phyloP scores from a whole-genome alignment of 2,888 invertebrate species.

The Arge pagana region DNA sequence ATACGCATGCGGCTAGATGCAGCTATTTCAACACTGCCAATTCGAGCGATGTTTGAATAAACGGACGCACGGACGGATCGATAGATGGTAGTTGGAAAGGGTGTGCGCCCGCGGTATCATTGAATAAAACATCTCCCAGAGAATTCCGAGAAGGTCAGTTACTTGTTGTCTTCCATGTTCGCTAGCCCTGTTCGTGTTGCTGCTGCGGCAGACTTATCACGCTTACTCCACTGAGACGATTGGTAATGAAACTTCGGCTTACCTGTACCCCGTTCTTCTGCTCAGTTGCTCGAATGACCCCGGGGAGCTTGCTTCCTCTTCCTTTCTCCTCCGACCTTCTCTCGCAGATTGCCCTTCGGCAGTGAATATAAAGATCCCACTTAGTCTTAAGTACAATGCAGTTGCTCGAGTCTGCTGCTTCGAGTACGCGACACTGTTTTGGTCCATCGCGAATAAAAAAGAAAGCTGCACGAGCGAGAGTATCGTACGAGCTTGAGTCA shows the following conservation, averaged over 20 bases:
- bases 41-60: conserved; percentile 22
- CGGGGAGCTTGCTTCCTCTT: neutral
- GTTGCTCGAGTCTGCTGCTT: too few relatives aligned
- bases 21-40: too few relatives aligned
- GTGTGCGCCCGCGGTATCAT: conserved; percentile 50
- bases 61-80: conserved; percentile 7
- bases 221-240: too few relatives aligned
- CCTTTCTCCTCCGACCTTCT: conserved; percentile 20
- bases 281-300: conserved; percentile 8
- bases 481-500: too few relatives aligned
- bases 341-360: conserved; percentile 46
- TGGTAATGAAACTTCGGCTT: conserved; percentile 34
- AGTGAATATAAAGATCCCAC: conserved; percentile 58
- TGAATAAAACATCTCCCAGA: conserved; percentile 58
- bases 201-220: too few relatives aligned
- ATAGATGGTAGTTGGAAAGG: conserved; percentile 25
- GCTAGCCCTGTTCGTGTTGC: too few relatives aligned
- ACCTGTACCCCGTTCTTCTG: conserved; percentile 28
- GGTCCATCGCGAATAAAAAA: too few relatives aligned
- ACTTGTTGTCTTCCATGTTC: too few relatives aligned
- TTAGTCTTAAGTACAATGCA: conserved; percentile 56
- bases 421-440: conserved; percentile 51
- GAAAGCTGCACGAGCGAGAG: too few relatives aligned
- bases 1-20: too few relatives aligned
- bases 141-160: too few relatives aligned